Percentiles rank a stretch among this genome's conserved stretches.
These are phyloP conservation scores for Temnothorax ravouxi DNA, from an alignment of 2,888 invertebrate genomes.

Conservation along the genomic window DNA sequence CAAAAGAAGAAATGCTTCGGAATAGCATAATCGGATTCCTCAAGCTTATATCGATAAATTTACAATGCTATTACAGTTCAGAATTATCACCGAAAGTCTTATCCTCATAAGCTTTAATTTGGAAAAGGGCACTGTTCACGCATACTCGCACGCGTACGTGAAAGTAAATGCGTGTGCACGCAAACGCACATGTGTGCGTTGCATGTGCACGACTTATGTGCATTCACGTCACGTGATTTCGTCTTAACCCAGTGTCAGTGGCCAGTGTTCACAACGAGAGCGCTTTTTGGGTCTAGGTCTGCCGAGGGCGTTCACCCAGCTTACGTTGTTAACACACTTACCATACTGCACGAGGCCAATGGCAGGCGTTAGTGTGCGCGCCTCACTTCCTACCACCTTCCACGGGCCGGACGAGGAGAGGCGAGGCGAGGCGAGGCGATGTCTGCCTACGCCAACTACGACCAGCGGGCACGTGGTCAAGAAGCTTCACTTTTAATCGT, in stretches of 20 bases:
- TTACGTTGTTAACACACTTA: conserved; percentile 82
- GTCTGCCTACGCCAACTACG: conserved; percentile 74
- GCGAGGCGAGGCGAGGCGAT: conserved; percentile 22
- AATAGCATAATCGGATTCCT: not conserved
- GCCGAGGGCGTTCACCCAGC: conserved; percentile 83
- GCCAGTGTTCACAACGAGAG: conserved; percentile 72
- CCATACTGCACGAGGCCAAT: conserved; percentile 70
- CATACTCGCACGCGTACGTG: conserved; percentile 12
- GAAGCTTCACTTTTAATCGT: conserved; percentile 75
- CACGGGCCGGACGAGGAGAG: conserved; percentile 64
- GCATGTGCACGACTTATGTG: conserved; percentile 66
- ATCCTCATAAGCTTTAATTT: not conserved
- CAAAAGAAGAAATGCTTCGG: not conserved
- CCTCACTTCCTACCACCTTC: conserved; percentile 60
- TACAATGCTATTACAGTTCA: conserved; percentile 45
- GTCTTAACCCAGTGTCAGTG: conserved; percentile 84
- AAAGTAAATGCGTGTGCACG: conserved; percentile 61
- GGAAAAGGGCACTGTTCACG: not conserved
- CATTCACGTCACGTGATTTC: conserved; percentile 79
- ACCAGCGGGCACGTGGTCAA: conserved; percentile 73
- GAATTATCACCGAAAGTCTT: conserved; percentile 37
- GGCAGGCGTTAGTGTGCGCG: conserved; percentile 50
- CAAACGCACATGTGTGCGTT: conserved; percentile 4
- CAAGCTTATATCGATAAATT: conserved; percentile 49
- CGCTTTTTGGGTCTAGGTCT: conserved; percentile 86